Evolutionary conservation across 2,113 vertebrate genomes (phyloP).

Genomic region (Cariama cristata): DNA sequence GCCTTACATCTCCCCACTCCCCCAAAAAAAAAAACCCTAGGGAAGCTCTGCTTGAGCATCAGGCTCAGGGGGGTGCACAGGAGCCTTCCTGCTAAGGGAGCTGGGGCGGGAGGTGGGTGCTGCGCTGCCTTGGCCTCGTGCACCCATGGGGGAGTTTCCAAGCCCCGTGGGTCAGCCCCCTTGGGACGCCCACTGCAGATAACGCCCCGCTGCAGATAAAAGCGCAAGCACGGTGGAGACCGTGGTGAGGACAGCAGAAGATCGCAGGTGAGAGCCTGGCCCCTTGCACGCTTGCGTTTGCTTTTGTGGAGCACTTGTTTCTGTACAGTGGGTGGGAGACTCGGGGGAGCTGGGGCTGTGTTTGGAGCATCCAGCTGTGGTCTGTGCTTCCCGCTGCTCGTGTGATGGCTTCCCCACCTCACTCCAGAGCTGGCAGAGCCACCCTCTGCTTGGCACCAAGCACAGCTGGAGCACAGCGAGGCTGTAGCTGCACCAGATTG

Average conservation of each 20-base stretch:
- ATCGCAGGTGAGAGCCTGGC: not conserved
- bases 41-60: too few species aligned
- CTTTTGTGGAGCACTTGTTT: not conserved
- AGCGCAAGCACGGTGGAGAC: fast-evolving
- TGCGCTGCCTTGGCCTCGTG: fast-evolving
- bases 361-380: not conserved
- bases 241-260: not conserved
- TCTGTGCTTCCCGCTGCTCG: not conserved
- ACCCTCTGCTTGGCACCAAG: too few species aligned
- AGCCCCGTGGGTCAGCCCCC: not conserved
- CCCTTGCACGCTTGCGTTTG: fast-evolving
- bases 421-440: not conserved
- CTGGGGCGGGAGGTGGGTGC: not conserved
- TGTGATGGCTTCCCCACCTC: not conserved
- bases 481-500: not conserved
- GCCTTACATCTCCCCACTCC: not conserved
- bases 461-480: not conserved
- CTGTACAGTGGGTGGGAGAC: fast-evolving
- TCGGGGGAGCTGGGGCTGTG: not conserved
- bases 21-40: not conserved
- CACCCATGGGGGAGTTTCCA: not conserved
- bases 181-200: not conserved
- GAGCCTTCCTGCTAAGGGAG: not conserved
- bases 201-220: not conserved
- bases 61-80: not conserved